Percentiles rank a stretch among this genome's conserved stretches.
Evolutionary conservation across 2,113 vertebrate genomes (phyloP).

Genomic region (Cephalopterus ornatus): DNA sequence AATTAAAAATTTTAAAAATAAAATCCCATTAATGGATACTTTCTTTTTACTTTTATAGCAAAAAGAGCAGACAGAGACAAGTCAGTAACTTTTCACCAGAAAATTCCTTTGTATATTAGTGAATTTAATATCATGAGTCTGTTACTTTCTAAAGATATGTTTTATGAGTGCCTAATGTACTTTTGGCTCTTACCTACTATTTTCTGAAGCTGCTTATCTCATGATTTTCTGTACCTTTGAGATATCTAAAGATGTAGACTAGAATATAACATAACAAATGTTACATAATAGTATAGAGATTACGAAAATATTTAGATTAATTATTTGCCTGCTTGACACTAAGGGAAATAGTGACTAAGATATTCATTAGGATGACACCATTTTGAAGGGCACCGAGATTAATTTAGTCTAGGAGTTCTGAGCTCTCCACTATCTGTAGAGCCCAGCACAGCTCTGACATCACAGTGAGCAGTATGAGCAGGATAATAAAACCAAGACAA

Average conservation of each 20-base stretch:
- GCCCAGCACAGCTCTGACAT: rapidly evolving
- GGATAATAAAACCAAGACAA: not conserved
- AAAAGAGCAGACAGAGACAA: not conserved
- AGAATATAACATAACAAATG: not conserved
- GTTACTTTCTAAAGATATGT: not conserved
- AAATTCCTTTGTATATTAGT: not conserved
- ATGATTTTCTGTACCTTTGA: not conserved
- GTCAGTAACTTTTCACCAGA: not conserved
- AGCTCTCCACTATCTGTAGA: not conserved
- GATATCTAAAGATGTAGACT: not conserved
- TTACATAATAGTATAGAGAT: not conserved
- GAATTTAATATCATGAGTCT: not conserved
- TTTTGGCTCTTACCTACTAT: not conserved
- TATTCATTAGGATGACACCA: rapidly evolving
- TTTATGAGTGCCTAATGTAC: not conserved
- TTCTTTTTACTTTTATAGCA: not conserved
- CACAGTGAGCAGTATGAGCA: not conserved
- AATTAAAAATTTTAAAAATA: not conserved
- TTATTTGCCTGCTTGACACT: not conserved
- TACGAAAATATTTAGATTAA: not conserved
- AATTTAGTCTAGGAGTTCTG: not conserved
- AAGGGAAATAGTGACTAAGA: not conserved
- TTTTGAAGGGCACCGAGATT: not conserved
- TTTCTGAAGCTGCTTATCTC: not conserved
- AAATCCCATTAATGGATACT: not conserved